phyloP scores from a whole-genome alignment of 2,888 invertebrate genomes.

The Xylota segnis region DNA sequence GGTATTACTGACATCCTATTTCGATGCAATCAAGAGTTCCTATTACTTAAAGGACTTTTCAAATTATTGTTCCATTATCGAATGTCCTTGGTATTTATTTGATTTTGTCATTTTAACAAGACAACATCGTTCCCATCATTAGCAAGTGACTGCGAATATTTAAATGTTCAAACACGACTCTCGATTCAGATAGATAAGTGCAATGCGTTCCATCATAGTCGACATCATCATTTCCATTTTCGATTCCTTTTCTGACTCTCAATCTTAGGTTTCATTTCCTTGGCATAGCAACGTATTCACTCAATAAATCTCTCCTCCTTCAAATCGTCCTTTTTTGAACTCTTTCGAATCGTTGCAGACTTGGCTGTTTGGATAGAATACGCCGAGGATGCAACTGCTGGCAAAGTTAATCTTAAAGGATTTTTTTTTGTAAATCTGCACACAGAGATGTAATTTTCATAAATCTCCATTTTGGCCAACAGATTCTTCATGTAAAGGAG shows the following conservation, averaged over 20 bases:
- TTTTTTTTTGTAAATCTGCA: conserved; percentile 45
- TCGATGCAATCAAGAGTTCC: too few relatives aligned
- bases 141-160: neutral
- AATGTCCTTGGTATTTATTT: neutral
- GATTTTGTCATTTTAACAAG: neutral
- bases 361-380: conserved; percentile 43
- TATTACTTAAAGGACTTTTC: too few relatives aligned
- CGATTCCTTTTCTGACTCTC: conserved; percentile 47
- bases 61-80: too few relatives aligned
- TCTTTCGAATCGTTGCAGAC: conserved; percentile 7
- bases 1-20: too few relatives aligned
- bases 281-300: conserved; percentile 33
- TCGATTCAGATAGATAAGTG: neutral
- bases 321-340: conserved; percentile 31
- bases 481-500: conserved; percentile 6
- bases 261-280: conserved; percentile 65
- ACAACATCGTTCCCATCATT: neutral
- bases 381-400: conserved; percentile 44
- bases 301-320: conserved; percentile 66
- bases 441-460: conserved; percentile 63
- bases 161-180: neutral
- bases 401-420: conserved; percentile 53
- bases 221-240: conserved; percentile 57
- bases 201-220: conserved; percentile 1
- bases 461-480: conserved; percentile 53